Evolutionary conservation across 2,797 vertebrate genomes (phyloP), one percentile per base, ranked within the genome.

Genomic region (Acipenser transmontanus): DNA sequence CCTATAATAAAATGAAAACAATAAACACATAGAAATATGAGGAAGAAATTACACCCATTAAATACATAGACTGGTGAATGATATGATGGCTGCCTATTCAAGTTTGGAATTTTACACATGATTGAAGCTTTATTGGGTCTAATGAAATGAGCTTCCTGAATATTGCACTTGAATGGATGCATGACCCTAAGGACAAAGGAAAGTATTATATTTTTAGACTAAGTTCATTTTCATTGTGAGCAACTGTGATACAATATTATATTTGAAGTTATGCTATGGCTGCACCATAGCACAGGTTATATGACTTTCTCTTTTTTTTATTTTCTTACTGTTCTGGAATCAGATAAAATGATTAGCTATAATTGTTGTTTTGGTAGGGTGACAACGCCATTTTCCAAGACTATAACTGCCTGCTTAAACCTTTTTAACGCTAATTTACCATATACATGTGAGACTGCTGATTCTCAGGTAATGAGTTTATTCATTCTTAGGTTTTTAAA

Each of bases 131-230:
- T 91, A 95, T 93, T 94, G 91, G 89, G 91, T 89, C 87, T 92
- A 94, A 94, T 93, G 93, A 94, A 95, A 92, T 88, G 89, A 85
- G 90, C 87, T 94, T 95, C 91, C 91, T 95, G 91, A 91, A 93
- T 91, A 90, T 89, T 91, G 84, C 89, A 89, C 91, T 89, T 91
- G 85, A 89, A 85, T 88, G 88, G 86, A 72, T 85, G 82, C 84
- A 68, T 91, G 90, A 93, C 91, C 89, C 77, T 73, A 79, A 86
- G 86, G 84, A 95, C 94, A 97, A 97, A 93, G 90, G 91, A 75
- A 77, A 85, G 91, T 85, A 93, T 98, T 96, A 92, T 95, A 90
- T 84, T 89, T 90, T 90, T 86, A 82, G 82, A 80, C 84, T 88
- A 84, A 88, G 91, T 84, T 91, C 86, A 90, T 91, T 94, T 88